Conservation (phyloP, 2,888 invertebrate species). For the Nudaria mundana region DNA sequence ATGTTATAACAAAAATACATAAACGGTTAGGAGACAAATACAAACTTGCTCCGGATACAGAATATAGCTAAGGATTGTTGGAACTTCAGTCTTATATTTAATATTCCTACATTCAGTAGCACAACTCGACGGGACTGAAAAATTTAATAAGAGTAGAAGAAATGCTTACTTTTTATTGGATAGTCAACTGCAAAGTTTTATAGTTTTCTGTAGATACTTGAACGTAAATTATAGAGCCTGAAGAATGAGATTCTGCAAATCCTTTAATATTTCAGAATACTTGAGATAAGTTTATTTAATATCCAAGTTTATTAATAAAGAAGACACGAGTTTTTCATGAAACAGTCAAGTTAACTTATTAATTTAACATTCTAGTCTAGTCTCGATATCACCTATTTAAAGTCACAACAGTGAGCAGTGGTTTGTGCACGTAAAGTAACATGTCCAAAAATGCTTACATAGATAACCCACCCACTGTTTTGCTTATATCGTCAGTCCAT, state of each 20-base stretch:
- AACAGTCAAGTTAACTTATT: too few species aligned
- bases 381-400: too few species aligned
- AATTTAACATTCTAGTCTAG: too few species aligned
- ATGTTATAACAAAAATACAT: background rate
- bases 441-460: too few species aligned
- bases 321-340: too few species aligned
- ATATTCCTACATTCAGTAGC: conserved; percentile 38
- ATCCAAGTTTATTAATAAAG: too few species aligned
- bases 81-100: conserved; percentile 32
- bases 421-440: too few species aligned
- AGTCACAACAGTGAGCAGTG: too few species aligned
- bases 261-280: conserved; percentile 3
- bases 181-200: conserved; percentile 34
- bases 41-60: conserved; percentile 9
- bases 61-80: conserved; percentile 20
- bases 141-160: conserved; percentile 37
- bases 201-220: conserved; percentile 25
- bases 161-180: conserved; percentile 36
- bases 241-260: conserved; percentile 4
- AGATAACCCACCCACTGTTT: too few species aligned
- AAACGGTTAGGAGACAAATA: background rate
- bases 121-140: conserved; percentile 32
- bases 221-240: conserved; percentile 15
- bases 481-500: too few species aligned
- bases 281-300: too few species aligned